These are phyloP conservation scores for Pipa parva DNA, from an alignment of 2,113 vertebrate genomes.

Conservation along the genomic window DNA sequence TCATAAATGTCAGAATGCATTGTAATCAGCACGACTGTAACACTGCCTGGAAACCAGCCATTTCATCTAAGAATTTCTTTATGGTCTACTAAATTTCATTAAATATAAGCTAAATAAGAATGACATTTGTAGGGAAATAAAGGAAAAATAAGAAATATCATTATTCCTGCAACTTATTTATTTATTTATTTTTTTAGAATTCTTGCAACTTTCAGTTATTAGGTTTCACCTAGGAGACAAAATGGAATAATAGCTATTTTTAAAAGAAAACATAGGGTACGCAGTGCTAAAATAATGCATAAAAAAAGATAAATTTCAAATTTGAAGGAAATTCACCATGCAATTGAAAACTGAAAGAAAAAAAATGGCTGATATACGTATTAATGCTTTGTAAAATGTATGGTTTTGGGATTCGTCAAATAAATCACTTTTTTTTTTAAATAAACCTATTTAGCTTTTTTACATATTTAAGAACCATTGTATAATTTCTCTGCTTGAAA, in stretches of 20 bases:
- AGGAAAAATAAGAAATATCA: constrained; percentile 45
- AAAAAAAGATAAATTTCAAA: too few relatives aligned
- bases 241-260: constrained; percentile 38
- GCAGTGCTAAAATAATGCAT: too few relatives aligned
- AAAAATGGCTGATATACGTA: too few relatives aligned
- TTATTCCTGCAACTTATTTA: constrained; percentile 15
- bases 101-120: constrained; percentile 62
- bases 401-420: too few relatives aligned
- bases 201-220: constrained; percentile 20
- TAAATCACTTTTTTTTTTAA: too few relatives aligned
- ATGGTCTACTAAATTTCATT: constrained; percentile 64
- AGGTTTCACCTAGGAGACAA: constrained; percentile 1
- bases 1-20: constrained; percentile 67
- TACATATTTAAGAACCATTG: too few relatives aligned
- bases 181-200: constrained; percentile 42
- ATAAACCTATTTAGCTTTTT: too few relatives aligned
- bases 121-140: constrained; percentile 60
- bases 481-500: too few relatives aligned
- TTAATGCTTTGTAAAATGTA: too few relatives aligned
- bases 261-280: too few relatives aligned
- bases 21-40: constrained; percentile 61
- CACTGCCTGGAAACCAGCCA: constrained; percentile 62
- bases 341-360: too few relatives aligned
- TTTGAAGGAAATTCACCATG: too few relatives aligned
- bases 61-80: constrained; percentile 63